phyloP scores from a whole-genome alignment of 2,113 vertebrate genomes.

The Suricata suricatta region DNA sequence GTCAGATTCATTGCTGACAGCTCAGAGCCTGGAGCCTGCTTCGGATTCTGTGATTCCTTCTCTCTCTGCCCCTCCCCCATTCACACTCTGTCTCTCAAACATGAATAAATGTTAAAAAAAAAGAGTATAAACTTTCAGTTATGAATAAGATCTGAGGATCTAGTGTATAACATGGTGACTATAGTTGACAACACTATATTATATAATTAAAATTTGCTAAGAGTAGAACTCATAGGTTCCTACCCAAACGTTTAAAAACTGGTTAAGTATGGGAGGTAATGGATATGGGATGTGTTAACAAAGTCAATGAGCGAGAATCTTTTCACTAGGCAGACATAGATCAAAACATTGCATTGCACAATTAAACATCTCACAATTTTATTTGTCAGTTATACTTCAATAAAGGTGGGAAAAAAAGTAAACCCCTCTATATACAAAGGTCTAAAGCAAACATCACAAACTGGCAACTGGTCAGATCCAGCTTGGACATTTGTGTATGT shows the following conservation, averaged over 20 bases:
- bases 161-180: neutral
- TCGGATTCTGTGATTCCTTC: too few relatives aligned
- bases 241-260: neutral
- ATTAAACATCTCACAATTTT: neutral
- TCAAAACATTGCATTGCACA: neutral
- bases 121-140: neutral
- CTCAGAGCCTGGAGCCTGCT: too few relatives aligned
- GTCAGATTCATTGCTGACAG: too few relatives aligned
- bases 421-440: neutral
- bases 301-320: neutral
- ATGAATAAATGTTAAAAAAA: too few relatives aligned
- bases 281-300: neutral
- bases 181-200: neutral
- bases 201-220: neutral
- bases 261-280: neutral
- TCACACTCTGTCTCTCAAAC: too few relatives aligned
- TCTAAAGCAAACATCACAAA: neutral
- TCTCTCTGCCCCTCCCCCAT: too few relatives aligned
- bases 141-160: neutral
- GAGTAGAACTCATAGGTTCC: neutral
- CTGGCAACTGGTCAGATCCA: neutral
- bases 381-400: neutral
- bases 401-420: neutral
- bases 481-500: neutral
- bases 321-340: neutral